These are phyloP conservation scores for Amyelois transitella DNA, from an alignment of 1,140 invertebrate genomes.

Conservation along the genomic window DNA sequence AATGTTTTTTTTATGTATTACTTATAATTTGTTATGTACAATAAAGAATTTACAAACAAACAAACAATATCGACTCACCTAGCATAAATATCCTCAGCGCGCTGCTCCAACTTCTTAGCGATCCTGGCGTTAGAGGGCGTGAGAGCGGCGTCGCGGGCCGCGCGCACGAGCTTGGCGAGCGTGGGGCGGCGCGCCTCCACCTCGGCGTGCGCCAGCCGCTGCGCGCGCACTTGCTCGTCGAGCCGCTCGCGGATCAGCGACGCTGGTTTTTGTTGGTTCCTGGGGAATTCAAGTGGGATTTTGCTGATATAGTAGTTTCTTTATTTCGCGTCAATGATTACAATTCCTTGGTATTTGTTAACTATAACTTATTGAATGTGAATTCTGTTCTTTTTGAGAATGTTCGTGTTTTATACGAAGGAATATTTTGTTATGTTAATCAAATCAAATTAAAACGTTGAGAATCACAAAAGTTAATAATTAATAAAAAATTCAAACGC, in stretches of 20 bases:
- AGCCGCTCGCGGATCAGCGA: slow-evolving; percentile 91
- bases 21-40: too few species aligned
- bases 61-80: too few species aligned
- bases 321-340: too few species aligned
- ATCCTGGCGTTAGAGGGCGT: slow-evolving; percentile 89
- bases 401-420: too few species aligned
- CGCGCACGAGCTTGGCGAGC: slow-evolving; percentile 86
- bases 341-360: too few species aligned
- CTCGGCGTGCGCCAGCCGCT: slow-evolving; percentile 86
- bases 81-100: slow-evolving; percentile 87
- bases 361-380: too few species aligned
- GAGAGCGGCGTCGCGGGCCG: slow-evolving; percentile 85
- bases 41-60: neutral
- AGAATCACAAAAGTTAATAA: neutral
- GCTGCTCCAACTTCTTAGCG: slow-evolving; percentile 91
- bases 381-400: too few species aligned
- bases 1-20: too few species aligned
- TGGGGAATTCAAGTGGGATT: slow-evolving; percentile 35
- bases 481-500: neutral
- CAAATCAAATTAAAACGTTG: neutral
- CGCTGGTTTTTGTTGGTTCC: slow-evolving; percentile 84
- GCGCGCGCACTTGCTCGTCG: slow-evolving; percentile 91
- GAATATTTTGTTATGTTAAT: too few species aligned
- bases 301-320: too few species aligned
- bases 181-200: slow-evolving; percentile 89